phyloP scores from a whole-genome alignment of 1,140 invertebrate species.

The Propsilocerus akamusi region DNA sequence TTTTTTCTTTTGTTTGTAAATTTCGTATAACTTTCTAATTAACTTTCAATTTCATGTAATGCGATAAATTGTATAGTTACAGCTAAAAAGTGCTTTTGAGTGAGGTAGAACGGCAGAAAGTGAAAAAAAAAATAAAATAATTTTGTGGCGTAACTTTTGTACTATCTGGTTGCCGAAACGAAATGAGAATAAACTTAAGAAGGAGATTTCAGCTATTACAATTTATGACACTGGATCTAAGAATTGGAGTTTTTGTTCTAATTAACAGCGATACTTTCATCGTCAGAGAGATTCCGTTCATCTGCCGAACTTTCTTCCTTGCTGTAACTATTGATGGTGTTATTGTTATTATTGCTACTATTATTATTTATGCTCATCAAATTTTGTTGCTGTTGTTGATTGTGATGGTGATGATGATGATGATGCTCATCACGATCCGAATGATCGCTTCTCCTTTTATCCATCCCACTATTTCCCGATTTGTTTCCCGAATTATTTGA shows the following conservation, averaged over 20 bases:
- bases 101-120: too few species aligned
- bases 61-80: too few species aligned
- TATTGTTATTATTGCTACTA: neutral
- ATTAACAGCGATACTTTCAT: neutral
- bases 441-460: neutral
- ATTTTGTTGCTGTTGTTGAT: neutral
- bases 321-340: neutral
- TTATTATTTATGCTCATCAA: neutral
- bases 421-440: neutral
- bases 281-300: neutral
- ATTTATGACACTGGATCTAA: neutral
- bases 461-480: neutral
- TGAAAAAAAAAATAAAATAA: too few species aligned
- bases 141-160: conserved; percentile 1
- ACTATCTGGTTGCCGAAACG: neutral
- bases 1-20: too few species aligned
- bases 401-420: neutral
- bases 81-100: too few species aligned
- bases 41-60: too few species aligned
- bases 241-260: neutral
- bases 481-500: neutral
- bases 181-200: neutral
- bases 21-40: too few species aligned
- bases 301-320: neutral
- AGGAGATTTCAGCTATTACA: neutral